These are phyloP conservation scores for Scolopax rusticola DNA, from an alignment of 2,797 vertebrate genomes.

Conservation along the genomic window DNA sequence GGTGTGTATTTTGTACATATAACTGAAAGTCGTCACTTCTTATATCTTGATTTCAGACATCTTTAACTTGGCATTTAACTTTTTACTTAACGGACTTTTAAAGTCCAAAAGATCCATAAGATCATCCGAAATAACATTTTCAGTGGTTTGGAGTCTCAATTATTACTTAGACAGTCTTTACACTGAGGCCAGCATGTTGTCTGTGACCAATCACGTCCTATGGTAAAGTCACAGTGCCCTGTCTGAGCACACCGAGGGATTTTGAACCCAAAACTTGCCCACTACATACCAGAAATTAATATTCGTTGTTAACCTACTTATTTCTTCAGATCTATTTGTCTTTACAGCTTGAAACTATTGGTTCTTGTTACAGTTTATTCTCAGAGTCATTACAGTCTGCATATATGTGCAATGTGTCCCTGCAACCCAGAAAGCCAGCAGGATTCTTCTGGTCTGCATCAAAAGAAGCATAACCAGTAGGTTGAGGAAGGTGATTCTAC, in stretches of 20 bases:
- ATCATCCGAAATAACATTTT: not conserved
- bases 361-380: not conserved
- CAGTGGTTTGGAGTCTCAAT: not conserved
- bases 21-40: not conserved
- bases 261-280: not conserved
- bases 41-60: not conserved
- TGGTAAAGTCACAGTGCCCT: not conserved
- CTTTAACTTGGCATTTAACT: not conserved
- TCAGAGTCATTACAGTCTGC: not conserved
- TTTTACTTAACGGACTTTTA: not conserved
- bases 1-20: not conserved
- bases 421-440: not conserved
- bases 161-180: not conserved
- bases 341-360: not conserved
- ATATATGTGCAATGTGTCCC: not conserved
- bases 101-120: not conserved
- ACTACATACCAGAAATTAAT: not conserved
- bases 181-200: fast-evolving
- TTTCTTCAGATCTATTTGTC: not conserved
- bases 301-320: not conserved
- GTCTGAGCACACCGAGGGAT: not conserved
- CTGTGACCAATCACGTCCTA: not conserved
- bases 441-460: not conserved
- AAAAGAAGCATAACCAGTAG: not conserved
- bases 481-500: not conserved